phyloP scores from a whole-genome alignment of 2,888 invertebrate species.

The Beris morrisii region DNA sequence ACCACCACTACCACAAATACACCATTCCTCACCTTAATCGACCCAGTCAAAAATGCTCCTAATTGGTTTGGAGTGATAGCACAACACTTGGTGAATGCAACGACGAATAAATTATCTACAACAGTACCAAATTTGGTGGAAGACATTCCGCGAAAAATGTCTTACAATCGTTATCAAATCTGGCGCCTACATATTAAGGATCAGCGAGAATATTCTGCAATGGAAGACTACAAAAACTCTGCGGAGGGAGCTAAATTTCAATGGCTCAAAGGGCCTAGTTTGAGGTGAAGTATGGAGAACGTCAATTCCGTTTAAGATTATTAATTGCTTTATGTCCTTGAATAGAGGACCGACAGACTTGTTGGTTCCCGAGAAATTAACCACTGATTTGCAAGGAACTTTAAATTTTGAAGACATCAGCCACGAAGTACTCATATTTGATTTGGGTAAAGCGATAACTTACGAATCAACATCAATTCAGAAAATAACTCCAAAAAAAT shows the following conservation, averaged over 20 bases:
- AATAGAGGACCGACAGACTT: slow-evolving; percentile 65
- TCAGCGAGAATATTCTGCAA: slow-evolving; percentile 54
- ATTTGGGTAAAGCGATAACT: slow-evolving; percentile 72
- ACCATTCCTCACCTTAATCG: slow-evolving; percentile 50
- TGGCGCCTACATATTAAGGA: slow-evolving; percentile 58
- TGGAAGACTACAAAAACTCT: slow-evolving; percentile 56
- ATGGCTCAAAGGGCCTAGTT: slow-evolving; percentile 63
- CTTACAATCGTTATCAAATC: slow-evolving; percentile 59
- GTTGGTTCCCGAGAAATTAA: slow-evolving; percentile 69
- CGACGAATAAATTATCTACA: slow-evolving; percentile 44
- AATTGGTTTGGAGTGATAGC: slow-evolving; percentile 55
- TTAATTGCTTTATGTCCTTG: background rate
- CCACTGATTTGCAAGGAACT: slow-evolving; percentile 54
- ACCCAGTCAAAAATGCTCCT: slow-evolving; percentile 53
- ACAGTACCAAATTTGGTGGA: slow-evolving; percentile 41
- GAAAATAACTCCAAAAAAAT: background rate
- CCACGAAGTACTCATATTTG: slow-evolving; percentile 69
- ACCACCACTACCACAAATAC: slow-evolving; percentile 50
- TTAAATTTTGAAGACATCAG: slow-evolving; percentile 65
- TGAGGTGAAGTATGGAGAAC: slow-evolving; percentile 49
- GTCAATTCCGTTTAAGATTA: slow-evolving; percentile 40
- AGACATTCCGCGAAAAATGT: slow-evolving; percentile 42
- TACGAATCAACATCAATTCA: slow-evolving; percentile 61
- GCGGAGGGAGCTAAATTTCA: slow-evolving; percentile 60
- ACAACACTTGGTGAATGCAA: slow-evolving; percentile 52